A percentile compares a stretch with the other conserved stretches of the same genome.
These are phyloP conservation scores for Porites cylindrica DNA, from an alignment of 92 coral and sea anemone genomes.

Conservation along the genomic window DNA sequence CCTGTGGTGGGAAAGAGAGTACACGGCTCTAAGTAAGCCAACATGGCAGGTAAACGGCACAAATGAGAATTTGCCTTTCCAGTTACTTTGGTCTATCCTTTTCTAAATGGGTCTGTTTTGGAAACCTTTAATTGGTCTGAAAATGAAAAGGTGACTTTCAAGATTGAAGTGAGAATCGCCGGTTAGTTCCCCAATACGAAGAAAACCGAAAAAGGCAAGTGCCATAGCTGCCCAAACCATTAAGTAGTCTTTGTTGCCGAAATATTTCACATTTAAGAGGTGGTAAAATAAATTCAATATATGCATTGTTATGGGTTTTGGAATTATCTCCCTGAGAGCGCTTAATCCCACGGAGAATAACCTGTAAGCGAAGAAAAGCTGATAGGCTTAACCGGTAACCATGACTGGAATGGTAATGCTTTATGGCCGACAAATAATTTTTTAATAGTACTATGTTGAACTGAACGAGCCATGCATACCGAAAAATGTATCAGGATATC, in stretches of 20 bases:
- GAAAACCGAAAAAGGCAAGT: conserved; percentile 1
- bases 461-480: conserved; percentile 8
- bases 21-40: conserved; percentile 29
- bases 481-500: conserved; percentile 33
- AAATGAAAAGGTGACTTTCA: conserved; percentile 19
- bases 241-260: conserved; percentile 36
- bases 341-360: conserved; percentile 52
- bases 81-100: conserved; percentile 40
- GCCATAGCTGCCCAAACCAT: conserved; percentile 72
- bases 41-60: conserved; percentile 45
- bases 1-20: conserved; percentile 15
- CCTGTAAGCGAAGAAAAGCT: conserved; percentile 54
- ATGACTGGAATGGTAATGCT: conserved; percentile 45
- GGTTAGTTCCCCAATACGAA: not conserved
- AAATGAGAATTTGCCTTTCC: conserved; percentile 46
- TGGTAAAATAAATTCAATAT: conserved; percentile 33
- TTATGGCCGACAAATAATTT: conserved; percentile 42
- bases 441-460: conserved; percentile 13
- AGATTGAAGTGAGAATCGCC: conserved; percentile 30
- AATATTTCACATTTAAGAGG: conserved; percentile 33
- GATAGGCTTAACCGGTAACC: conserved; percentile 30
- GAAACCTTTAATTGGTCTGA: conserved; percentile 24
- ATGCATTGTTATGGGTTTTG: conserved; percentile 46
- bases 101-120: conserved; percentile 63
- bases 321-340: conserved; percentile 39